A percentile compares a stretch with the other conserved stretches of the same genome.
phyloP scores from a whole-genome alignment of 2,888 invertebrate species.

The Coleophora deauratella region DNA sequence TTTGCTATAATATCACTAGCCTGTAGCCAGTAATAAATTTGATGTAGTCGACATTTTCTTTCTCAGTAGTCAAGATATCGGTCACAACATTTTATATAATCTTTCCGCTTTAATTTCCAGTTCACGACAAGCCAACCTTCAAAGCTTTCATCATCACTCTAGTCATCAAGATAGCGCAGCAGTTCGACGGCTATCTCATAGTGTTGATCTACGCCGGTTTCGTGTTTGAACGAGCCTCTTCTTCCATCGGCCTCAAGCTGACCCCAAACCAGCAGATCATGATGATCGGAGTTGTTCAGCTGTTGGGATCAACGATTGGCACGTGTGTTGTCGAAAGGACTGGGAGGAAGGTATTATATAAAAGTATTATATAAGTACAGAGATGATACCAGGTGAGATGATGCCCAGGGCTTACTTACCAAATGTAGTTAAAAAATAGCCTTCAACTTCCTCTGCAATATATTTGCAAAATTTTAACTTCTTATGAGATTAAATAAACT shows the following conservation, averaged over 20 bases:
- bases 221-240: conserved; percentile 53
- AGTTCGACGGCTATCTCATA: conserved; percentile 63
- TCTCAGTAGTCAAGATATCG: not conserved
- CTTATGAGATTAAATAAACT: no score
- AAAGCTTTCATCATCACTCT: conserved; percentile 62
- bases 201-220: conserved; percentile 60
- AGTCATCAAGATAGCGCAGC: conserved; percentile 60
- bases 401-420: no score
- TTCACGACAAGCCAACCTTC: conserved; percentile 49
- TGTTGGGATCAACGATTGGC: conserved; percentile 51
- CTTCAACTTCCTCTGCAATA: no score
- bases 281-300: conserved; percentile 53
- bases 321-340: conserved; percentile 61
- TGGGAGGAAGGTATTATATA: conserved; percentile 61
- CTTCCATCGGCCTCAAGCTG: conserved; percentile 42
- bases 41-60: no score
- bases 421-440: no score
- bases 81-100: no score
- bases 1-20: no score
- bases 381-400: no score
- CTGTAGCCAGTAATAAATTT: no score
- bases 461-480: no score
- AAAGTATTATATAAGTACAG: no score
- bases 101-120: conserved; percentile 36
- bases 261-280: conserved; percentile 63